Evolutionary conservation across 2,888 invertebrate genomes (phyloP), one percentile per base, ranked within the genome.

Genomic region (Biston betularia): DNA sequence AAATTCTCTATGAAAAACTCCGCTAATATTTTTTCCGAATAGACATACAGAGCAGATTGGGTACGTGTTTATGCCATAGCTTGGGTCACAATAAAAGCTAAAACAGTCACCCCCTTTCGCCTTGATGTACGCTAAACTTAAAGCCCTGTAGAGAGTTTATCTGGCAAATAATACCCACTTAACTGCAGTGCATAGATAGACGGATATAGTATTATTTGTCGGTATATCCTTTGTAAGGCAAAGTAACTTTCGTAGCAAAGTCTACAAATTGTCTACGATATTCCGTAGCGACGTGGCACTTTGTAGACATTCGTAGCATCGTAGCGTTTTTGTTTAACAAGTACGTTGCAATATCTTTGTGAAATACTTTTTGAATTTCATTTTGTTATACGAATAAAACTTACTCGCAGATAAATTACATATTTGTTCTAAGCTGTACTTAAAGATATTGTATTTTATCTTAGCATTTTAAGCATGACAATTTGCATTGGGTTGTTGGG

Each of bases 231-330:
- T 79, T 76, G 79, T 76, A 10, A 62, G 63, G 63, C 52, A 60
- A 50, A 58, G 48, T 62, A 54, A 55, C 40, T 59, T 65, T 79
- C 75, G 79, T 80, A 82, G 80, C 75, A 73, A 60, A 66, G 73
- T 74, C 79, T 81, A 81, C 80, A 75, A 80, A 78, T 78, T 78
- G 78, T 81, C 80, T 82, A 81, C 76, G 76, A 77, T 77, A 75
- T 75, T 69, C 69, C 70, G 78, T 80, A 79, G 79, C 73, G n/a
- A 46, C 65, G 75, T 78, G 75, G 78, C 74, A 74, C 63, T 79
- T 79, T 71, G 72, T 69, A 70, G 60, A 71, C 65, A 68, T 65
- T 67, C 67, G 67, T 68, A 71, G 71, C 68, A 50, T 59, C n/a
- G 52, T 63, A 38, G 45, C 63, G 61, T 63, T 64, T 66, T 66